These are phyloP conservation scores for Venturia canescens DNA, from an alignment of 1,140 invertebrate species.

Conservation along the genomic window DNA sequence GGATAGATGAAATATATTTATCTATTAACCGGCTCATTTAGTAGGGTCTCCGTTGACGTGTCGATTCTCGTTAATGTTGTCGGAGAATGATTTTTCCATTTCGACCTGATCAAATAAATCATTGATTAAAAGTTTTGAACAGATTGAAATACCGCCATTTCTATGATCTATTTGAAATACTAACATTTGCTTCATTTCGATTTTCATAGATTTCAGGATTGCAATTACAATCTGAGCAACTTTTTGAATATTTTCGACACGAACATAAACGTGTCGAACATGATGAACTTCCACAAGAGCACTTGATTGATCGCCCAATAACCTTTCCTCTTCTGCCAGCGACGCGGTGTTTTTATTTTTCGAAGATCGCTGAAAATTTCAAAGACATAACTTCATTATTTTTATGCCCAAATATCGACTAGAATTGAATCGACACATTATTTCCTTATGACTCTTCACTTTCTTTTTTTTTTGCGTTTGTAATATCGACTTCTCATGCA, in stretches of 20 bases:
- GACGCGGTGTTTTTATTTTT: slow-evolving; percentile 45
- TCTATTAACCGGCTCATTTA: too few species aligned
- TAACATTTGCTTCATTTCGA: slow-evolving; percentile 62
- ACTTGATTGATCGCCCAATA: slow-evolving; percentile 77
- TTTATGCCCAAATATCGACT: background rate
- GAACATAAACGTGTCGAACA: slow-evolving; percentile 78
- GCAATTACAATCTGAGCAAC: slow-evolving; percentile 79
- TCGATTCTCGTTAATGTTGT: too few species aligned
- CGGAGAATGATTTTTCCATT: too few species aligned
- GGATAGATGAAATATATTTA: too few species aligned
- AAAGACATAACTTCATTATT: background rate
- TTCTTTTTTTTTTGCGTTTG: slow-evolving; percentile 61
- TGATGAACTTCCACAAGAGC: slow-evolving; percentile 80
- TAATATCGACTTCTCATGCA: slow-evolving; percentile 82
- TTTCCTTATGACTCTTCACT: background rate
- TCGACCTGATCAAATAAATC: too few species aligned
- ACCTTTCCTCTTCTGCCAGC: slow-evolving; percentile 71
- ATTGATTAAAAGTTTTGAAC: too few species aligned
- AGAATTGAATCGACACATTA: too few species aligned
- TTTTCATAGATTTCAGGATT: slow-evolving; percentile 76
- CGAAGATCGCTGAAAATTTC: slow-evolving; percentile 59
- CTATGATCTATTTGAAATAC: slow-evolving; percentile 15
- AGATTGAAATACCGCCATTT: too few species aligned
- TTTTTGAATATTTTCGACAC: slow-evolving; percentile 76
- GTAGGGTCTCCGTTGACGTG: too few species aligned